Base-by-base conservation (phyloP, 2,888 invertebrate species). In the Stenodema calcarata region DNA sequence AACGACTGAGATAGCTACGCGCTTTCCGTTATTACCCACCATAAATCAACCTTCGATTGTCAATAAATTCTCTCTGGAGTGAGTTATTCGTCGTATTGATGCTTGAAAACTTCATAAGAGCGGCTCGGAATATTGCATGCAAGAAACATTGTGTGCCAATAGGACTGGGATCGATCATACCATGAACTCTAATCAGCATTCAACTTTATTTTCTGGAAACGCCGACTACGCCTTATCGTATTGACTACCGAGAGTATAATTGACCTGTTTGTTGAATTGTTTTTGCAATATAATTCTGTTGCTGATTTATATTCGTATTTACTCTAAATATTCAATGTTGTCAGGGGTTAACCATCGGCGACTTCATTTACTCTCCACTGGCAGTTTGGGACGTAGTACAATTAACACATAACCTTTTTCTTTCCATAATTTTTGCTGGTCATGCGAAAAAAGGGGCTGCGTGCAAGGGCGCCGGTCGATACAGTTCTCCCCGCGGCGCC, bases 391-490 rank as follows among this genome's bases (percentile, higher is more conserved):
- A 9, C 78, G 44, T 42, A 44, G 42, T 18, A 44, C 47, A 78
- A 30, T 42, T n/a, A 76, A 30, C 41, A 41, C 11, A 18, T 14
- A n/a, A 27, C 11, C 50, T 54, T 54, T 54, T 80, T 80, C 73
- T 35, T 12, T 75, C 73, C 54, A 80, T 54, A 50, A 54, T 80
- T 80, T 80, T 80, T 54, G 80, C 54, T 35, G 80, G 80, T 54
- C 80, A 80, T 80, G 82, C 70, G 70, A 54, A 70, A 70, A 79
- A 82, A 70, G 70, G 70, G 69, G 42, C 69, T 50, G 69, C 70
- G 82, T 70, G 82, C 41, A 70, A 41, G 70, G 27, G 82, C 41
- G 62, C 28, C 82, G 82, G 82, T 82, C 82, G 82, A 82, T 82
- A 82, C 14, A 28, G 47, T 82, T 82, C 82, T 42, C 69, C 69